Base-by-base conservation (phyloP, 2,797 vertebrate species). In the Rachycentron canadum region DNA sequence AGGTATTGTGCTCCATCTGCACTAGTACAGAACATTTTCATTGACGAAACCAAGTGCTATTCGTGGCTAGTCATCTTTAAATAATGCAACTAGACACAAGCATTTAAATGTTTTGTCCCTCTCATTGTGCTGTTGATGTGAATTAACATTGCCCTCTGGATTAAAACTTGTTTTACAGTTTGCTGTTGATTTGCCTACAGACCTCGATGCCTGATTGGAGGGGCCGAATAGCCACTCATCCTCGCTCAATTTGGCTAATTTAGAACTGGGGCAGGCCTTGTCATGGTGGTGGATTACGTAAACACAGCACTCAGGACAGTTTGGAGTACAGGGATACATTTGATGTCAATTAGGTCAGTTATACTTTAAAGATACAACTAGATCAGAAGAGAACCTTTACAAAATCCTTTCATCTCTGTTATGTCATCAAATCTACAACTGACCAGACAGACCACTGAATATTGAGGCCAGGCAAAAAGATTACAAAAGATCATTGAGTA, bases 31-130 rank as follows among this genome's bases (percentile, higher is more conserved):
- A 50, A 52, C 53, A 49, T 14, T 32, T 40, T 64, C 30, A 25
- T n/a, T n/a, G 16, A 9, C 10, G 13, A 75, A 23, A 21, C 3
- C 26, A 38, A 50, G 45, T 4, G 30, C 32, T 52, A 58, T 81
- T 86, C 40, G 68, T 30, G 59, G 67, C 16, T 53, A 66, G 52
- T 73, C 76, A 73, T 53, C 75, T 84, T 73, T 49, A 79, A 88
- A 68, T 85, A 84, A 83, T 56, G 36, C 11, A 73, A 69, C 17
- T 9, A 52, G 83, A 88, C 81, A 77, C 12, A 47, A 52, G 56
- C 40, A 55, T 81, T 82, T 41, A 16, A 68, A 23, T 11, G 32
- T 45, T 69, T 40, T 11, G 1, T 26, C 10, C 25, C 19, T 36
- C 32, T 23, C 50, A 65, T 23, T 68, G 26, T 23, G 41, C 58